Evolutionary conservation across 2,113 vertebrate species (phyloP), one percentile per base, ranked within the genome.

Genomic region (Platycercus adscitus): DNA sequence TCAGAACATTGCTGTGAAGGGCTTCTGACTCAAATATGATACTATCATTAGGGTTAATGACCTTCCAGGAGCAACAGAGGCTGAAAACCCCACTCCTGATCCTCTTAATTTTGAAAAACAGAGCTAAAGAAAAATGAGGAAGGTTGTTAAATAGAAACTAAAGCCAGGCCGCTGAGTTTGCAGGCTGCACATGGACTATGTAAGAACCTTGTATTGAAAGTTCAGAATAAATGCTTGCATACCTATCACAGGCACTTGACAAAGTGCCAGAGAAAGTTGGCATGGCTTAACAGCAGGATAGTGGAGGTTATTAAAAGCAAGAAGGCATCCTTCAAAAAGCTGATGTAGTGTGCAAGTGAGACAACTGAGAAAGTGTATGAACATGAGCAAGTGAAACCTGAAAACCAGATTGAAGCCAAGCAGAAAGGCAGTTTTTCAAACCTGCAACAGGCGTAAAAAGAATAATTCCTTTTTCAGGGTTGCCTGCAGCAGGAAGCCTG

Each of bases 231-330:
- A 68, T 69, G 46, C 70, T 77, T 79, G 24, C 56, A 78, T 87
- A 56, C 7, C 1, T 31, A 65, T 82, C 56, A 76, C 64, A 91
- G 78, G 70, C 13, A 4, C 85, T 93, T 92, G 66, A 72, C 63
- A 84, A 33, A 76, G 24, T 72, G 78, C 90, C 81, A 82, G 11
- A 63, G 92, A 68, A 85, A 82, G 41, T 47, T 93, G 79, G 39
- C 33, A 6, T 29, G 29, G 73, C 11, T 81, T 63, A 85, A 39
- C 50, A 79, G 84, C 26, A 24, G 65, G 29, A 65, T 89, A 72
- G 44, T 79, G 43, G 89, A 43, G 58, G n/a, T 58, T 70, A 47
- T 81, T 77, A 86, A 84, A 55, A 93, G 80, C 49, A 70, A 77
- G 81, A 43, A 75, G 26, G 52, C 66, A 46, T 66, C 1, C 0